A percentile compares a stretch with the other conserved stretches of the same genome.
Conservation (phyloP, 2,888 invertebrate genomes). For the Gandaritis pyraliata region DNA sequence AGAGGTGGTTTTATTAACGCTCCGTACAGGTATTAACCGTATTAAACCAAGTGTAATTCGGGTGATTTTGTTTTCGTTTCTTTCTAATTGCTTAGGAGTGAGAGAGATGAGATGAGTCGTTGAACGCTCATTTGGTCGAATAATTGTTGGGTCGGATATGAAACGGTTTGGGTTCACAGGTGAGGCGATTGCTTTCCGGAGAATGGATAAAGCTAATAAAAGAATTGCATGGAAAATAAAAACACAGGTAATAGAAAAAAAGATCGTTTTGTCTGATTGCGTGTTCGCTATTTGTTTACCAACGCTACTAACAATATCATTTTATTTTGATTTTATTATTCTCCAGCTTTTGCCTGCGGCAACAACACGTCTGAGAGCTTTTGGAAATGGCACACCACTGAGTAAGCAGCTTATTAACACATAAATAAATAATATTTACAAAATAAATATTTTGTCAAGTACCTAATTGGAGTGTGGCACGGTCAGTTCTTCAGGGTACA, state of each 20-base stretch:
- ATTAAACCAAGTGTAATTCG: slow-evolving; percentile 20
- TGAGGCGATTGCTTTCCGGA: slow-evolving; percentile 10
- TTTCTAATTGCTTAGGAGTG: slow-evolving; percentile 35
- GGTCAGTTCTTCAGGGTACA: too few species aligned
- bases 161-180: slow-evolving; percentile 12
- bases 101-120: slow-evolving; percentile 23
- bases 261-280: neutral
- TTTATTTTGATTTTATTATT: slow-evolving; percentile 3
- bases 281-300: slow-evolving; percentile 1
- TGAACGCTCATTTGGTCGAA: slow-evolving; percentile 29
- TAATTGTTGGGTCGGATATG: slow-evolving; percentile 19
- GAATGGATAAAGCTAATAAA: slow-evolving; percentile 13
- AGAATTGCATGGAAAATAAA: slow-evolving; percentile 11
- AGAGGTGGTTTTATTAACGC: slow-evolving; percentile 25
- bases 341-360: neutral
- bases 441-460: too few species aligned
- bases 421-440: too few species aligned
- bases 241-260: slow-evolving; percentile 9
- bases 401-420: too few species aligned
- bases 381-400: neutral
- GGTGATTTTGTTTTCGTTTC: slow-evolving; percentile 35
- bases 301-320: neutral
- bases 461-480: too few species aligned
- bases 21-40: neutral
- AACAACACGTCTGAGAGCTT: neutral